phyloP scores from a whole-genome alignment of 2,113 vertebrate genomes.

The Spea multiplicata region DNA sequence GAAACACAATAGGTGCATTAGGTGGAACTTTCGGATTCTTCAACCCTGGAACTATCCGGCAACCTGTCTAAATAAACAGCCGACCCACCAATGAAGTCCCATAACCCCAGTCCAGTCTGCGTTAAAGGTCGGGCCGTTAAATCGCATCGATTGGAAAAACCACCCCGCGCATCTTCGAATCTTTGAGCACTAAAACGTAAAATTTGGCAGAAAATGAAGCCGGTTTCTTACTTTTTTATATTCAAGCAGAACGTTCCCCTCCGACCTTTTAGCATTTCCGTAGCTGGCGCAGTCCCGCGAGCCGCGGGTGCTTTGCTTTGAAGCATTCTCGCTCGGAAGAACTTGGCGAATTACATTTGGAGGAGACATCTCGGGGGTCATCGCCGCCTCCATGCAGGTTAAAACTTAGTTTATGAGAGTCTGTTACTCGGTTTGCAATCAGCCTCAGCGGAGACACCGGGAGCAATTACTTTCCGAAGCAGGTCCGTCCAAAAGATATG shows the following conservation, averaged over 20 bases:
- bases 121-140: slow-evolving; percentile 9
- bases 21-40: too few relatives aligned
- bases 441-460: slow-evolving; percentile 32
- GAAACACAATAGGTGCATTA: too few relatives aligned
- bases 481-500: not conserved
- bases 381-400: slow-evolving; percentile 19
- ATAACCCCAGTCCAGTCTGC: slow-evolving; percentile 1
- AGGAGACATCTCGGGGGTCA: slow-evolving; percentile 29
- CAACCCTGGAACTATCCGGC: too few relatives aligned
- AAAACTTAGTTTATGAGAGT: slow-evolving; percentile 50
- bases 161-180: slow-evolving; percentile 13
- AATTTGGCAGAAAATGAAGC: not conserved
- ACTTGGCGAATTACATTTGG: slow-evolving; percentile 39
- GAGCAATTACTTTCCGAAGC: slow-evolving; percentile 48
- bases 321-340: slow-evolving; percentile 46
- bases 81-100: not conserved
- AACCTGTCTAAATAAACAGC: too few relatives aligned
- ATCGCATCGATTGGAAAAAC: not conserved
- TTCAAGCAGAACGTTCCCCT: slow-evolving; percentile 25
- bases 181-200: slow-evolving; percentile 42
- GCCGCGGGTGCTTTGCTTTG: slow-evolving; percentile 11
- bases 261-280: slow-evolving; percentile 48
- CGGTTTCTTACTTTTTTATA: not conserved
- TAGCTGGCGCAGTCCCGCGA: slow-evolving; percentile 4
- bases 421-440: slow-evolving; percentile 30